Conservation (phyloP, 2,797 vertebrate genomes). For the Silurus lanzhouensis region DNA sequence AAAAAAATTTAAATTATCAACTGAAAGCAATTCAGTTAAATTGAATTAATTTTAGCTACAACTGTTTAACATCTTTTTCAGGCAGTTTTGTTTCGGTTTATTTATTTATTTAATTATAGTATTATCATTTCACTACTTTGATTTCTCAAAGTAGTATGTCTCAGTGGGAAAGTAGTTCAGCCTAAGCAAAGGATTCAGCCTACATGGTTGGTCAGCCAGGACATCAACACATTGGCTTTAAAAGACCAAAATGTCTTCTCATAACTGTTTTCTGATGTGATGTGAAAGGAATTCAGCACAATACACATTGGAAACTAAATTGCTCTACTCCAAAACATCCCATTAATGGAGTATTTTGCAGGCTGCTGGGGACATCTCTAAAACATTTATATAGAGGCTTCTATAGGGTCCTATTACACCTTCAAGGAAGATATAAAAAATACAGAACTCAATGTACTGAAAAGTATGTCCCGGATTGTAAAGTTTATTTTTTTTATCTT, state of each 20-base stretch:
- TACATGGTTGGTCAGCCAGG: neutral
- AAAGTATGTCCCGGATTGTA: constrained; percentile 47
- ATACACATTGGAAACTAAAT: neutral
- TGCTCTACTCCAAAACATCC: neutral
- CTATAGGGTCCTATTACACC: constrained; percentile 30
- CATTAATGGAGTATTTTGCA: constrained; percentile 5
- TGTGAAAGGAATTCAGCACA: constrained; percentile 4
- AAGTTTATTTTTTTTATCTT: constrained; percentile 30
- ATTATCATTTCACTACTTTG: neutral
- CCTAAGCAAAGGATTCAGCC: constrained; percentile 24
- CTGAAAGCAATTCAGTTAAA: neutral
- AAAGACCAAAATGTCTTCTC: constrained; percentile 26
- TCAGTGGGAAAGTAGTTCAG: constrained; percentile 40
- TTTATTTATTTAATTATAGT: too few species aligned
- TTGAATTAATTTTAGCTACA: neutral
- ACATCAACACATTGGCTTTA: constrained; percentile 3
- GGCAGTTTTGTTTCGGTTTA: neutral
- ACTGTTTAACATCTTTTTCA: neutral
- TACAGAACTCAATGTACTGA: constrained; percentile 43
- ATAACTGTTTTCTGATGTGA: neutral
- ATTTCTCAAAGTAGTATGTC: neutral
- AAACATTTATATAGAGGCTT: constrained; percentile 27
- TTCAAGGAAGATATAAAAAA: constrained; percentile 32
- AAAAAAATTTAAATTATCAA: neutral
- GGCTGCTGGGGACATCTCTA: constrained; percentile 13